Evolutionary conservation across 1,140 invertebrate genomes (phyloP), one percentile per base, ranked within the genome.

Genomic region (Pseudoatta argentina): DNA sequence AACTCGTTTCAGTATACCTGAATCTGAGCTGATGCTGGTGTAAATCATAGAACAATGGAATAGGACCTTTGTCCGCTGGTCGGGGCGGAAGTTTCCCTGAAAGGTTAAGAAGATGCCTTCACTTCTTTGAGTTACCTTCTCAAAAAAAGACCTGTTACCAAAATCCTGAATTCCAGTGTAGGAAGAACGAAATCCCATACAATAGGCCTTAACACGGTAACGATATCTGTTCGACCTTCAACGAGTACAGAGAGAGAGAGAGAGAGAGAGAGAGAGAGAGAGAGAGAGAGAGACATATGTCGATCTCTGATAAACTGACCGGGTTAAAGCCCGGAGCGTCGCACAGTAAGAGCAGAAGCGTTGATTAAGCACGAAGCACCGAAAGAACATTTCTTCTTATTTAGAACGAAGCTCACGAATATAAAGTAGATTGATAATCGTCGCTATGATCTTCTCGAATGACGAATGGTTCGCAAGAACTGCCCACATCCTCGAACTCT

Each of bases 11-110:
- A 10, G 7, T 7, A 78, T 89, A 89, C 88, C 88, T 86, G 87
- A 66, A 63, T 18, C 8, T 16, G 24, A 73, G 44, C 27, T 55
- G 48, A 24, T 61, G 18, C 18, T 69, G 82, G 78, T 73, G 82
- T 91, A 92, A 92, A 92, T 91, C 92, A 92, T 88, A 87, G 81
- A 88, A 93, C 88, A 89, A 91, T 89, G 73, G 86, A 63, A 66
- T 75, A 59, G 73, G 30, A 67, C 71, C 86, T 88, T 90, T 89
- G 87, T 91, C 87, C 87, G 81, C 75, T 71, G 79, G 63, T 3
- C 27, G 7, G 27, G 59, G 27, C 85, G 76, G 71, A 83, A 83
- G 75, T 64, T 67, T 73, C 39, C n/a, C 53, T 53, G 71, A 53
- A 34, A 39, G 53, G 4, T 16, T 10, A 39, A 48, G 67, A 73